phyloP scores from a whole-genome alignment of 1,140 invertebrate genomes.

The Caenorhabditis latens region DNA sequence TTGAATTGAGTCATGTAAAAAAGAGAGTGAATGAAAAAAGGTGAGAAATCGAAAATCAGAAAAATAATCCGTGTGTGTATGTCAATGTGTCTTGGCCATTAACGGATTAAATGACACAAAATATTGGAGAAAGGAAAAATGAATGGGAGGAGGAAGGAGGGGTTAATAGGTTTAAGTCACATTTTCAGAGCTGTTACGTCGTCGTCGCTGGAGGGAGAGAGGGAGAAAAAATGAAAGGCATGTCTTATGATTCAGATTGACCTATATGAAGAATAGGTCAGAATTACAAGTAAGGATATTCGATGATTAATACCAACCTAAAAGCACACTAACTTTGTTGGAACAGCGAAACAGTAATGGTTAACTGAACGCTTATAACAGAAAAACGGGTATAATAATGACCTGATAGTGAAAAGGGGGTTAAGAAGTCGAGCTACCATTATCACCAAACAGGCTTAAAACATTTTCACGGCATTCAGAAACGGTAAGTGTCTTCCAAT shows the following conservation, averaged over 20 bases:
- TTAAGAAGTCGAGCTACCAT: too few relatives aligned
- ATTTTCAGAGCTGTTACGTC: not conserved
- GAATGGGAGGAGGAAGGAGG: too few relatives aligned
- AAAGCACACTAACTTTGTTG: too few relatives aligned
- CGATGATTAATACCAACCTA: too few relatives aligned
- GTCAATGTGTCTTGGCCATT: not conserved
- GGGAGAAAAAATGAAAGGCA: not conserved
- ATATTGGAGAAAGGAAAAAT: not conserved
- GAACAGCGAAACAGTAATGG: not conserved
- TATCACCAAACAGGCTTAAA: too few relatives aligned
- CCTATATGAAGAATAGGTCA: too few relatives aligned
- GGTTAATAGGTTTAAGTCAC: constrained; percentile 8
- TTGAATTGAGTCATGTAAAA: constrained; percentile 20
- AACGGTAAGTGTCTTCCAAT: too few relatives aligned
- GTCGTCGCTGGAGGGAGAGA: not conserved
- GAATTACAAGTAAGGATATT: too few relatives aligned
- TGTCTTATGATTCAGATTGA: not conserved
- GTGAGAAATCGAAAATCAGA: constrained; percentile 2
- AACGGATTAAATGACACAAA: constrained; percentile 31
- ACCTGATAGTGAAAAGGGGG: too few relatives aligned
- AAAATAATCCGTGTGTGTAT: not conserved
- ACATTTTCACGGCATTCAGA: too few relatives aligned
- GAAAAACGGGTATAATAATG: too few relatives aligned
- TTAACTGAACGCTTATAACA: too few relatives aligned
- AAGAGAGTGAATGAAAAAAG: constrained; percentile 1